Evolutionary conservation across 2,888 invertebrate genomes (phyloP).

Genomic region (Nebria salina): DNA sequence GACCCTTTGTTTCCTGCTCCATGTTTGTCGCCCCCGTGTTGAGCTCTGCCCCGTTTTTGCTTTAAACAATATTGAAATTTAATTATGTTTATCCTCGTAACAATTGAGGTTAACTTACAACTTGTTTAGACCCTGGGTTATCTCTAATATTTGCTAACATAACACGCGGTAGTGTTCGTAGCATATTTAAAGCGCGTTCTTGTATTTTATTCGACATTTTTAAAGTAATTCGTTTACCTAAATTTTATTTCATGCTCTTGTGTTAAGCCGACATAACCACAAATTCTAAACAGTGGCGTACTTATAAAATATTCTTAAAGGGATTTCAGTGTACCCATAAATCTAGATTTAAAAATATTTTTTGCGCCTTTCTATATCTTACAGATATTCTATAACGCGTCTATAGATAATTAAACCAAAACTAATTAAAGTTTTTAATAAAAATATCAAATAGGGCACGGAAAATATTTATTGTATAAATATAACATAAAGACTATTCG

Average conservation of each 20-base stretch:
- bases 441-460: too few relatives aligned
- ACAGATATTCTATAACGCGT: too few relatives aligned
- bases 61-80: conserved; percentile 24
- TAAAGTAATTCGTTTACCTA: not conserved
- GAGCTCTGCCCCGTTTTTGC: conserved; percentile 76
- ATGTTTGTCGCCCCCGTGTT: conserved; percentile 88
- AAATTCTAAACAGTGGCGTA: too few relatives aligned
- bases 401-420: too few relatives aligned
- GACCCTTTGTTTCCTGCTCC: conserved; percentile 87
- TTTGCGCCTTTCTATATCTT: too few relatives aligned
- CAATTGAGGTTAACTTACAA: conserved; percentile 63
- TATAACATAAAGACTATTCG: not conserved
- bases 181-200: conserved; percentile 81
- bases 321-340: too few relatives aligned
- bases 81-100: conserved; percentile 8
- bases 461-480: too few relatives aligned
- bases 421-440: too few relatives aligned
- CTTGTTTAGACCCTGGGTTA: conserved; percentile 74
- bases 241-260: not conserved
- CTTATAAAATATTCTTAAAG: too few relatives aligned
- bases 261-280: not conserved
- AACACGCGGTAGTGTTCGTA: conserved; percentile 80
- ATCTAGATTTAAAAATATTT: too few relatives aligned
- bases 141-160: conserved; percentile 77
- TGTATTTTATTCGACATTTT: conserved; percentile 66